Conservation (phyloP, 2,888 invertebrate species). For the Emmelina monodactyla region DNA sequence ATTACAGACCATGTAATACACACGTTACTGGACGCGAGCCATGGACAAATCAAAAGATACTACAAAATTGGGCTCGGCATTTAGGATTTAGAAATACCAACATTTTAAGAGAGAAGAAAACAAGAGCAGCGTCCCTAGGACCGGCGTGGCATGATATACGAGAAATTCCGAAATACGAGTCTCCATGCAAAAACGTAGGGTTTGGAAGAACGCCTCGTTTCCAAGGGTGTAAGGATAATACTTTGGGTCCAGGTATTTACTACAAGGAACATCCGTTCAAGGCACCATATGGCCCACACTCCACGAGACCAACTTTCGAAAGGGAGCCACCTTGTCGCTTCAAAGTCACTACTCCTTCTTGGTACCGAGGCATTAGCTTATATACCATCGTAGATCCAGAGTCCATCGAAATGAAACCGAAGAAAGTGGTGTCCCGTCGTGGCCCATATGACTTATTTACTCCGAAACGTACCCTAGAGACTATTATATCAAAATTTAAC, state of each 20-base stretch:
- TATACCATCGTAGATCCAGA: background rate
- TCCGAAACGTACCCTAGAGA: background rate
- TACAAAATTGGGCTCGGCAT: background rate
- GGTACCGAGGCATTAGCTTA: background rate
- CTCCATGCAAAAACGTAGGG: background rate
- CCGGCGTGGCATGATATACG: background rate
- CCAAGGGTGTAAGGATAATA: background rate
- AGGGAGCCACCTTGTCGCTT: background rate
- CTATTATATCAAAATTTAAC: background rate
- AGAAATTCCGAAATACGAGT: background rate
- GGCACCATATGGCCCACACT: background rate
- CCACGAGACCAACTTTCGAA: background rate
- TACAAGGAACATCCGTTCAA: constrained; percentile 5
- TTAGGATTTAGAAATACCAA: background rate
- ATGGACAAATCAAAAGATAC: background rate
- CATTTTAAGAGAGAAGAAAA: background rate
- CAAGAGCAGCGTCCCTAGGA: background rate
- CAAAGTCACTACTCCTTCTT: constrained; percentile 17
- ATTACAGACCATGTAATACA: too few relatives aligned
- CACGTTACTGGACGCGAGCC: too few relatives aligned
- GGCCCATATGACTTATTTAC: background rate
- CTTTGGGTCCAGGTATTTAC: background rate
- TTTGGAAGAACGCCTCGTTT: background rate
- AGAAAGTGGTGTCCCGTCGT: background rate
- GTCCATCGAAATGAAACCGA: background rate